phyloP scores from a whole-genome alignment of 2,113 vertebrate species.

The Ailurus styani region DNA sequence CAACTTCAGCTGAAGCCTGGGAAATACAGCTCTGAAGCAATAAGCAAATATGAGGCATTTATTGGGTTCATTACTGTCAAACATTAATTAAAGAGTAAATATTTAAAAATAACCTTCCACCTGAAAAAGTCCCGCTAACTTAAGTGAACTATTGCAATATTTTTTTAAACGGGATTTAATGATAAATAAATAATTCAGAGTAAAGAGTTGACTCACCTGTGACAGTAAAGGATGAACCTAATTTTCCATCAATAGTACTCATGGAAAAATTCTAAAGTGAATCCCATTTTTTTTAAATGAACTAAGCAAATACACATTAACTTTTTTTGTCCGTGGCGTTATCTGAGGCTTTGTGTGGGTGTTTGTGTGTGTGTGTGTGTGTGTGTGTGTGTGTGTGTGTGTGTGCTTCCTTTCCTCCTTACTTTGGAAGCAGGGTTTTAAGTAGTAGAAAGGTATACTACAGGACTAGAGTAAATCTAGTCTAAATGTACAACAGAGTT shows the following conservation, averaged over 20 bases:
- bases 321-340: background rate
- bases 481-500: background rate
- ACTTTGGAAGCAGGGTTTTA: background rate
- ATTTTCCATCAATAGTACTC: background rate
- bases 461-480: background rate
- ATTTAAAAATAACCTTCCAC: background rate
- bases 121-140: background rate
- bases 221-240: background rate
- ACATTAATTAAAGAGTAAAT: conserved; percentile 25
- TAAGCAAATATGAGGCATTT: conserved; percentile 16
- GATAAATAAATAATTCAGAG: background rate
- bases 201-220: conserved; percentile 27
- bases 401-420: background rate
- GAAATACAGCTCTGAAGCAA: conserved; percentile 26
- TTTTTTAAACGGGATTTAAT: conserved; percentile 32
- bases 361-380: too few relatives aligned
- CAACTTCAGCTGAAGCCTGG: background rate
- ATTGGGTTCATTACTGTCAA: background rate
- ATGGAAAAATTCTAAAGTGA: background rate
- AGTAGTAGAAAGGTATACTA: background rate
- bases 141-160: background rate
- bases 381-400: accelerated
- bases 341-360: background rate
- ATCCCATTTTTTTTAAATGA: background rate
- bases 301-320: background rate